These are phyloP conservation scores for Ochotona princeps DNA, from an alignment of 2,113 vertebrate genomes.

Conservation along the genomic window DNA sequence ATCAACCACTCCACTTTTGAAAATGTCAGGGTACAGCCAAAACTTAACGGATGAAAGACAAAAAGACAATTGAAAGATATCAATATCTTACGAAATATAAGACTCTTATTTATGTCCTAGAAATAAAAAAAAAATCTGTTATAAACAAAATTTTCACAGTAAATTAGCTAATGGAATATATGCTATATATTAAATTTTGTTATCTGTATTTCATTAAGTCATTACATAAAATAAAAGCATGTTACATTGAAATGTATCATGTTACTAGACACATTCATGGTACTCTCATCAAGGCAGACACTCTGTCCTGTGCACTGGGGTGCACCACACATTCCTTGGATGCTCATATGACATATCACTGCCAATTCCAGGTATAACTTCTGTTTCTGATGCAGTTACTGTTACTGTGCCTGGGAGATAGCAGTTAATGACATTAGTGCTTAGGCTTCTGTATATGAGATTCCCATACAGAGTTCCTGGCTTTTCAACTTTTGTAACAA, in stretches of 20 bases:
- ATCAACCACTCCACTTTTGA: neutral
- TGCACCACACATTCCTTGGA: too few species aligned
- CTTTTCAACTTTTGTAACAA: too few species aligned
- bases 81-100: neutral
- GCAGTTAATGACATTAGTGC: too few species aligned
- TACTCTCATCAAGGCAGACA: too few species aligned
- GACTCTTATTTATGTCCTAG: neutral
- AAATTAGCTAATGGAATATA: neutral
- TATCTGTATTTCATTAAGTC: neutral
- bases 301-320: too few species aligned
- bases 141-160: neutral
- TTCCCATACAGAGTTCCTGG: too few species aligned
- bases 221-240: neutral
- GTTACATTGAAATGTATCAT: neutral
- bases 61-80: neutral
- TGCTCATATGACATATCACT: too few species aligned
- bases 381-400: too few species aligned
- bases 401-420: too few species aligned
- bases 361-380: too few species aligned
- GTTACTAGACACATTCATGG: neutral
- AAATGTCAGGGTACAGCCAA: neutral
- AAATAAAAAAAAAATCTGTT: neutral
- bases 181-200: neutral
- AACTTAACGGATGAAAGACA: neutral
- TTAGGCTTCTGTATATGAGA: too few species aligned